Conservation (phyloP, 2,113 vertebrate genomes). For the Struthio camelus region DNA sequence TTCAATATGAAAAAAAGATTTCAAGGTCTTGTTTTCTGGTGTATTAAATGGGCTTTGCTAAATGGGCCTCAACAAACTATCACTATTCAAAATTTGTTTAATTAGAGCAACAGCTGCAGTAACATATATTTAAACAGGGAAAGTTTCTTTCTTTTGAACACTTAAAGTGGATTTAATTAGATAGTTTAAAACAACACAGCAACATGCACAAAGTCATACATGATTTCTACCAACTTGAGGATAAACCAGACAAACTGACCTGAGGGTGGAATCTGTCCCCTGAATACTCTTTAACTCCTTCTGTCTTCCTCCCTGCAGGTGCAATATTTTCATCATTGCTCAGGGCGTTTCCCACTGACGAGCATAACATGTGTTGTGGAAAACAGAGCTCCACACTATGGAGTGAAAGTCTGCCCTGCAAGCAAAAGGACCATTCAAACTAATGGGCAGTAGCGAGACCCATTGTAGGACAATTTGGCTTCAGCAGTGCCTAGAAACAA, state of each 20-base stretch:
- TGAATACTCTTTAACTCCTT: background rate
- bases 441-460: background rate
- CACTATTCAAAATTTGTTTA: background rate
- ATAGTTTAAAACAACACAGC: background rate
- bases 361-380: background rate
- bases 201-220: background rate
- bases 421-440: background rate
- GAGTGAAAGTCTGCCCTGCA: background rate
- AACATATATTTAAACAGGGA: background rate
- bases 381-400: background rate
- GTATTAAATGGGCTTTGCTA: background rate
- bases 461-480: background rate
- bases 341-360: background rate
- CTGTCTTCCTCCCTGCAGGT: background rate
- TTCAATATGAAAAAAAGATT: background rate
- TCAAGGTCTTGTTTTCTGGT: background rate
- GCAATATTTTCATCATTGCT: background rate
- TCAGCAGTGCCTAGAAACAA: background rate
- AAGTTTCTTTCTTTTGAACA: background rate
- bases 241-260: background rate
- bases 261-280: background rate
- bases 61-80: background rate
- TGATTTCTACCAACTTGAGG: background rate
- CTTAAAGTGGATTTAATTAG: background rate
- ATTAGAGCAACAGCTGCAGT: background rate